Evolutionary conservation across 2,797 vertebrate genomes (phyloP), one percentile per base, ranked within the genome.

Genomic region (Hozukius guyotensis): DNA sequence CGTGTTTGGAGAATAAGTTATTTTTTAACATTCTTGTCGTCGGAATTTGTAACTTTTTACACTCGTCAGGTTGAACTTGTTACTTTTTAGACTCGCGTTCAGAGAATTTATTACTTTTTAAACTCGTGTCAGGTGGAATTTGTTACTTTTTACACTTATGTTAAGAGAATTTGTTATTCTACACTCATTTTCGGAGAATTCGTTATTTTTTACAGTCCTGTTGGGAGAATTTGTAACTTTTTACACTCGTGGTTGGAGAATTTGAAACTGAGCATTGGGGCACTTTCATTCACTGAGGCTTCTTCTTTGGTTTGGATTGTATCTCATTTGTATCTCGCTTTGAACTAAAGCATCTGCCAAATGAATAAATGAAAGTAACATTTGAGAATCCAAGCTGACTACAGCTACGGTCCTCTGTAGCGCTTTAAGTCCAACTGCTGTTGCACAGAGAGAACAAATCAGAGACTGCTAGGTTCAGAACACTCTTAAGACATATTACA

Each of bases 41-140:
- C 0, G 11, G 10, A 74, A 34, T 31, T 32, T 24, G n/a, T 42
- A 8, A 20, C 14, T 11, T 69, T 22, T n/a, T 3, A n/a, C 29
- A 4, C 2, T 57, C 2, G 4, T 42, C 38, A 42, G 38, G 38
- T 16, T 14, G 16, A 46, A 61, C 0, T 0, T 22, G 12, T 36
- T 7, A 20, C 22, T 20, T 57, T 24, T 46, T 9, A 22, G 0
- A 29, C 16, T 16, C 1, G 1, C 16, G 3, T 71, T 42, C 0
- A 42, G 14, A 18, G 3, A 27, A 29, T 27, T 59, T 27, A n/a
- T 53, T 53, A 49, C 34, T 29, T 29, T 29, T 29, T 29, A 29
- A 6, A 29, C 29, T 29, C 2, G 14, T 5, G 4, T 42, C 38
- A 42, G 38, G 38, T 16, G 38, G 16, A 46, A 61, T 0, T 0